phyloP scores from a whole-genome alignment of 53 echinoderm and acorn worm species.

The Hippasteria phrygiana region DNA sequence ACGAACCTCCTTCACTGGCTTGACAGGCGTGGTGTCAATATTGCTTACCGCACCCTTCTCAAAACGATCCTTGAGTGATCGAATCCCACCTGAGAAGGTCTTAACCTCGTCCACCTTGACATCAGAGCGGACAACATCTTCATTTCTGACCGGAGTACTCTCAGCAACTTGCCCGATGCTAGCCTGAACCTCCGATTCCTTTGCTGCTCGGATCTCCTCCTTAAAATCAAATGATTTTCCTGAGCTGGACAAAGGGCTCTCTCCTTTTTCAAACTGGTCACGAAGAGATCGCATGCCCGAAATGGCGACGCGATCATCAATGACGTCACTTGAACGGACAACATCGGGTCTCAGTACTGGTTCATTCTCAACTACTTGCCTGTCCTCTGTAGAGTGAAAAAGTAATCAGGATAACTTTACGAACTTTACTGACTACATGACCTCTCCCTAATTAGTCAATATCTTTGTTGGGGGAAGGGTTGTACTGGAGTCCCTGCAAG shows the following conservation, averaged over 20 bases:
- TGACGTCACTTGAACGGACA: constrained; percentile 56
- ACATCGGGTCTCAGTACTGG: constrained; percentile 72
- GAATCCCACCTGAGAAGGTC: constrained; percentile 72
- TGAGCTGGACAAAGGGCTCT: constrained; percentile 32
- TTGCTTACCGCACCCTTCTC: constrained; percentile 90
- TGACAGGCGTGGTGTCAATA: constrained; percentile 68
- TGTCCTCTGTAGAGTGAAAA: constrained; percentile 4
- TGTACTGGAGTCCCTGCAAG: no score
- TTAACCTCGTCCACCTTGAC: constrained; percentile 77
- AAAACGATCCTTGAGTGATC: constrained; percentile 86
- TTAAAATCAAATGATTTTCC: constrained; percentile 15
- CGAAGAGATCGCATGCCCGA: constrained; percentile 73
- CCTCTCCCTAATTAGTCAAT: no score
- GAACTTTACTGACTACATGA: no score
- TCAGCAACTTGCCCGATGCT: constrained; percentile 71
- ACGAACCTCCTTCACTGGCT: constrained; percentile 70
- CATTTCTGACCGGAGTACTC: constrained; percentile 78
- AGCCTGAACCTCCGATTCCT: constrained; percentile 47
- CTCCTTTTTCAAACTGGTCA: constrained; percentile 80
- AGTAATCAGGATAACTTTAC: not conserved
- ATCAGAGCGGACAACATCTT: constrained; percentile 82
- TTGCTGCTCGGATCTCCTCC: constrained; percentile 50
- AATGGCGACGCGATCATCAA: constrained; percentile 65
- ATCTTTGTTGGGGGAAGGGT: no score
- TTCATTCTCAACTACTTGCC: constrained; percentile 66